These are phyloP conservation scores for Papilio polyxenes DNA, from an alignment of 1,140 invertebrate genomes.

Conservation along the genomic window DNA sequence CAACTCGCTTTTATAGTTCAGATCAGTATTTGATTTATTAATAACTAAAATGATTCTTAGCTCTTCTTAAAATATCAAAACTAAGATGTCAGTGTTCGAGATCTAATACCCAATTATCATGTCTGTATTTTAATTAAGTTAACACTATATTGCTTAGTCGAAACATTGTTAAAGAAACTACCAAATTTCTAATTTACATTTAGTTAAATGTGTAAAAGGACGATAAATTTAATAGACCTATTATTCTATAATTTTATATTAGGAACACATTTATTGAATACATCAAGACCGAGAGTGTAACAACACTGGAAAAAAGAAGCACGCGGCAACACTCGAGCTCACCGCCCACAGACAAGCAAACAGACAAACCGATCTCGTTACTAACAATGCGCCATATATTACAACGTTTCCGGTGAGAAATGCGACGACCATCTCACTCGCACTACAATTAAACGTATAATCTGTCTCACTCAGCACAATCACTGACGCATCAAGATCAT, in stretches of 20 bases:
- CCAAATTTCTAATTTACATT: no score
- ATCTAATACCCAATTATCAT: no score
- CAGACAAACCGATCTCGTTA: conserved; percentile 76
- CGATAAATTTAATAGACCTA: no score
- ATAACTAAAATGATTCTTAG: background rate
- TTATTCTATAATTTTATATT: background rate
- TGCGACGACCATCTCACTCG: conserved; percentile 48
- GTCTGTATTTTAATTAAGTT: no score
- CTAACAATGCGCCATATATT: conserved; percentile 79
- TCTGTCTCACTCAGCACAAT: conserved; percentile 55
- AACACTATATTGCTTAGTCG: no score
- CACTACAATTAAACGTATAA: conserved; percentile 32
- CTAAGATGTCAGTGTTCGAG: no score
- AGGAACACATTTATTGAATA: background rate
- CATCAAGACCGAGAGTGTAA: background rate
- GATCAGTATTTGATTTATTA: background rate
- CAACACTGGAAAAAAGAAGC: conserved; percentile 39
- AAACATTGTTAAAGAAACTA: no score
- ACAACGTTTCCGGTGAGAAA: conserved; percentile 71
- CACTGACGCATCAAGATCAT: conserved; percentile 69
- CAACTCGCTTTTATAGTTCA: background rate
- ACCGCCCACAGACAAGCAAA: conserved; percentile 66
- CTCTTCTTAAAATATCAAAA: no score
- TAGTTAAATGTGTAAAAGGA: no score
- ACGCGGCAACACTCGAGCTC: conserved; percentile 39